Evolutionary conservation across 2,113 vertebrate species (phyloP).

Genomic region (Pithys albifrons): DNA sequence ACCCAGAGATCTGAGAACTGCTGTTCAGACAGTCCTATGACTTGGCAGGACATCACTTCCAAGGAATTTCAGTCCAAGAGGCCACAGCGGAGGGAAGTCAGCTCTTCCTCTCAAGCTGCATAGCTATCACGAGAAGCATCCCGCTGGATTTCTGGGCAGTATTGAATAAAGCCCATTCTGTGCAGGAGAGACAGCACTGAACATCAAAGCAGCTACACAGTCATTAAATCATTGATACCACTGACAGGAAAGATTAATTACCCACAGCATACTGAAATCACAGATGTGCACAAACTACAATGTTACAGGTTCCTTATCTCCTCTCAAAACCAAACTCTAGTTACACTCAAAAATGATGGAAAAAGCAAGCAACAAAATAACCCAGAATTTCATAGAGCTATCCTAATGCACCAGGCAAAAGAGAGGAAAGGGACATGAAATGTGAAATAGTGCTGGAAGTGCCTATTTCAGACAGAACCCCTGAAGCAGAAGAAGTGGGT

Average conservation of each 20-base stretch:
- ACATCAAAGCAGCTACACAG: not conserved
- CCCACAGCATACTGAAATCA: not conserved
- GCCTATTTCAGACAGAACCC: not conserved
- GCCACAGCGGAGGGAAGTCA: constrained; percentile 24
- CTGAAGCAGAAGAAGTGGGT: not conserved
- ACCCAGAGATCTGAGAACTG: not conserved
- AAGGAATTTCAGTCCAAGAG: constrained; percentile 41
- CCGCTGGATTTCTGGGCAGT: not conserved
- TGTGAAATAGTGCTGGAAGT: not conserved
- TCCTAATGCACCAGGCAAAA: not conserved
- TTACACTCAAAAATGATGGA: not conserved
- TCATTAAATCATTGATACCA: not conserved
- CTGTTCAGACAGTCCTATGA: constrained; percentile 35
- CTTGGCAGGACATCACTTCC: constrained; percentile 51
- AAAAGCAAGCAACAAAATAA: not conserved
- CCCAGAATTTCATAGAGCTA: not conserved
- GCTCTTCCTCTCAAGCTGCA: not conserved
- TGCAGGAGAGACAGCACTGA: not conserved
- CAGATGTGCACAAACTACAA: not conserved
- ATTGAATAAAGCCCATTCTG: not conserved
- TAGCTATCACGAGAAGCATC: not conserved
- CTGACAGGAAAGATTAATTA: not conserved
- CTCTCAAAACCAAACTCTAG: not conserved
- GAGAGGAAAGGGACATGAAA: not conserved
- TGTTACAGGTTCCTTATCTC: not conserved